A percentile compares a stretch with the other conserved stretches of the same genome.
Conservation (phyloP, 2,888 invertebrate species). For the Isoperla grammatica region DNA sequence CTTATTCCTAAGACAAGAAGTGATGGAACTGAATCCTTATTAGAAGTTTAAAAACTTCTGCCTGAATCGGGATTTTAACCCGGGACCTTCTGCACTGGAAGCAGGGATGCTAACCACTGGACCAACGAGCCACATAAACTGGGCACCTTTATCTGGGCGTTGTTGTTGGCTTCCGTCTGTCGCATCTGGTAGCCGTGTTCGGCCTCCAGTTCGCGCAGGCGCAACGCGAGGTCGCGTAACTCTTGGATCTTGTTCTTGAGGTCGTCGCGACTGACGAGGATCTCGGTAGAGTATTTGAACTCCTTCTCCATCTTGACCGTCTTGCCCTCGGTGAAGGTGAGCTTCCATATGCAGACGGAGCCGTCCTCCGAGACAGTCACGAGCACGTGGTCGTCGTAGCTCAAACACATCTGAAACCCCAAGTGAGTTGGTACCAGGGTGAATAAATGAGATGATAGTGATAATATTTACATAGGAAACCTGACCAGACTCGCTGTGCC, state of each 20-base stretch:
- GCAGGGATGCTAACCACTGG: too few species aligned
- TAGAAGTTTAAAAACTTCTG: too few species aligned
- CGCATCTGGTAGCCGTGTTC: constrained; percentile 83
- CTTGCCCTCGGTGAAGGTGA: constrained; percentile 66
- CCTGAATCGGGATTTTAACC: too few species aligned
- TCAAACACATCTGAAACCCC: constrained; percentile 58
- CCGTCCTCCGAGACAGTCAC: constrained; percentile 73
- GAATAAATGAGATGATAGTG: neutral
- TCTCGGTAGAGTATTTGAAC: constrained; percentile 69
- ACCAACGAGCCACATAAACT: too few species aligned
- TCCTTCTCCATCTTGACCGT: constrained; percentile 66
- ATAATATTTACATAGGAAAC: too few species aligned
- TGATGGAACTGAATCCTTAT: too few species aligned
- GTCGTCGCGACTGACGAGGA: constrained; percentile 71
- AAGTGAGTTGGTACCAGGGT: too few species aligned
- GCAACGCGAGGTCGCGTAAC: constrained; percentile 60
- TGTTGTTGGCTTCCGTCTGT: constrained; percentile 60
- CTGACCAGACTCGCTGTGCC: too few species aligned
- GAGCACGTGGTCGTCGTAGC: constrained; percentile 70
- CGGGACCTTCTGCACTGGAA: too few species aligned
- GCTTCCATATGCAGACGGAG: constrained; percentile 77
- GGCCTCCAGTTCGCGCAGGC: constrained; percentile 78
- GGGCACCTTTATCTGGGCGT: constrained; percentile 64
- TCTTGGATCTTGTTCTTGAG: constrained; percentile 71
- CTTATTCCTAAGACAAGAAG: too few species aligned